A percentile compares a stretch with the other conserved stretches of the same genome.
Conservation (phyloP, 2,888 invertebrate genomes). For the Lordiphosa andalusiaca region DNA sequence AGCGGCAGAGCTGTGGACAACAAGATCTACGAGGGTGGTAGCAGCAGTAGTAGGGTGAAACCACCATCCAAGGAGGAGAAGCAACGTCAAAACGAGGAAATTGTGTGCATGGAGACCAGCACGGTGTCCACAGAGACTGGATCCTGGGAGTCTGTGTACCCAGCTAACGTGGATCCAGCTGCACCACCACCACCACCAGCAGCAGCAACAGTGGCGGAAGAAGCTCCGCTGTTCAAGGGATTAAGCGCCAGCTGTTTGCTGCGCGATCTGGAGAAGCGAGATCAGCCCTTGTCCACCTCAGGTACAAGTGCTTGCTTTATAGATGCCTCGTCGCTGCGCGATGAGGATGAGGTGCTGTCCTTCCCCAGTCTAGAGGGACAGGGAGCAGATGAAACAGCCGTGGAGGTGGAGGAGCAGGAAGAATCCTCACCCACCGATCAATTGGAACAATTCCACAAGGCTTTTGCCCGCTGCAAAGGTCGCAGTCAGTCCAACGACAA, state of each 20-base stretch:
- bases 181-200: too few relatives aligned
- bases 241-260: constrained; percentile 61
- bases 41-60: constrained; percentile 35
- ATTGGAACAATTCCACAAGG: constrained; percentile 78
- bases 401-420: background rate
- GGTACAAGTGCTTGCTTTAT: constrained; percentile 85
- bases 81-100: constrained; percentile 84
- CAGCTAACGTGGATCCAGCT: constrained; percentile 43
- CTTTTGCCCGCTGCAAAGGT: constrained; percentile 78
- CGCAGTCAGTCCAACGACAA: constrained; percentile 47
- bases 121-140: constrained; percentile 85
- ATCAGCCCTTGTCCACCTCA: constrained; percentile 72
- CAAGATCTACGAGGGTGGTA: constrained; percentile 57
- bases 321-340: constrained; percentile 87
- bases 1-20: constrained; percentile 53
- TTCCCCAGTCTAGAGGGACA: constrained; percentile 69
- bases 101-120: constrained; percentile 84
- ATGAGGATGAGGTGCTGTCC: constrained; percentile 83
- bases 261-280: constrained; percentile 63
- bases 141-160: constrained; percentile 85
- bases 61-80: constrained; percentile 82
- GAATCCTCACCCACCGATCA: constrained; percentile 66
- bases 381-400: background rate
- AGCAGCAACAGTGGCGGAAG: constrained; percentile 4
- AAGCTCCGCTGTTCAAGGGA: constrained; percentile 33